These are phyloP conservation scores for Phoenoteleia sp. DNA, from an alignment of 2,888 invertebrate species.

Conservation along the genomic window DNA sequence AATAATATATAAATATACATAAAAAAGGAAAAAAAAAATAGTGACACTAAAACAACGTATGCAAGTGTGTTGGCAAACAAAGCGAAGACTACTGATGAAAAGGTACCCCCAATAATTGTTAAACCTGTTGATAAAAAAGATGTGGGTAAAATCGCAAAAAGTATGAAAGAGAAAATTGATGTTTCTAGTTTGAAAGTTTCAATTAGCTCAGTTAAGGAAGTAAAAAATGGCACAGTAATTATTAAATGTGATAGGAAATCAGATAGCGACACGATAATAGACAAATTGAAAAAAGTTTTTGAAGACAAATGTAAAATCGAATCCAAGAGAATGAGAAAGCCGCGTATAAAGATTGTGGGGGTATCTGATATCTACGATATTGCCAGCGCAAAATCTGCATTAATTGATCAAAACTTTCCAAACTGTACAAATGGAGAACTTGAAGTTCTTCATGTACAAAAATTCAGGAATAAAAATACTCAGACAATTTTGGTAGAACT, in stretches of 20 bases:
- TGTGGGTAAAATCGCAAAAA: too few species aligned
- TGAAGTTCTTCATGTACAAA: constrained; percentile 6
- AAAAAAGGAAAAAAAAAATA: too few species aligned
- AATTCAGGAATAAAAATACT: background rate
- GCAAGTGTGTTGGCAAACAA: background rate
- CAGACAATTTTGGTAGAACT: constrained; percentile 10
- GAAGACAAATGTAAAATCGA: background rate
- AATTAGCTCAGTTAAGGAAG: constrained; percentile 2
- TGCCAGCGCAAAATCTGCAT: background rate
- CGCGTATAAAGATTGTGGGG: constrained; percentile 27
- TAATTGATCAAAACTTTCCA: constrained; percentile 26
- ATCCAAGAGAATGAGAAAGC: constrained; percentile 2
- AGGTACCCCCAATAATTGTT: too few species aligned
- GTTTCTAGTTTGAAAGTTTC: background rate
- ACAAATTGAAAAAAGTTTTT: background rate
- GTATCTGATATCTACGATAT: background rate
- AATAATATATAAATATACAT: too few species aligned
- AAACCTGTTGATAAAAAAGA: too few species aligned
- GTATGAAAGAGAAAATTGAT: constrained; percentile 3
- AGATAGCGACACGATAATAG: background rate
- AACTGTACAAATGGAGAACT: background rate
- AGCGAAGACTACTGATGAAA: background rate
- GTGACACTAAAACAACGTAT: background rate
- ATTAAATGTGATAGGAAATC: background rate
- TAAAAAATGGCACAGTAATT: background rate